Evolutionary conservation across 1,140 invertebrate genomes (phyloP).

Genomic region (Diorhabda carinulata): DNA sequence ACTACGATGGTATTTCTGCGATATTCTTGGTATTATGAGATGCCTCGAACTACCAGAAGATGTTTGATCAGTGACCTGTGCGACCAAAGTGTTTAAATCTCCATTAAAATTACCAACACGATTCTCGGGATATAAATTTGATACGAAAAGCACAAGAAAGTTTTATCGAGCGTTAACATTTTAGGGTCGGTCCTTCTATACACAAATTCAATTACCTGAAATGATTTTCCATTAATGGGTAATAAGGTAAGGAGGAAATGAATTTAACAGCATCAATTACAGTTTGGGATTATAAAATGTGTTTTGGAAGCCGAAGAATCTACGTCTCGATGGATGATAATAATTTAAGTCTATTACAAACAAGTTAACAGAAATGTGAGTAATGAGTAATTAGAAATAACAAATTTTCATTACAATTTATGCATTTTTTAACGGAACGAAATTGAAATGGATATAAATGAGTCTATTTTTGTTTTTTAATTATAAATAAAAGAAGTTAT

Average conservation of each 20-base stretch:
- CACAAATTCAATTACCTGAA: slow-evolving; percentile 1
- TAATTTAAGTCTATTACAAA: too few relatives aligned
- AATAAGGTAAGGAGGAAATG: slow-evolving; percentile 2
- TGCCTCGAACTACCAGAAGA: neutral
- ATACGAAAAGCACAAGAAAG: neutral
- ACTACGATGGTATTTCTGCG: too few relatives aligned
- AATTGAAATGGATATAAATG: too few relatives aligned
- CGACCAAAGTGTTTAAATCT: neutral
- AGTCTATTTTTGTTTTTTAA: too few relatives aligned
- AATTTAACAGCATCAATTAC: neutral
- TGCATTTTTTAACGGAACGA: too few relatives aligned
- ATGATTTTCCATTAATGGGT: neutral
- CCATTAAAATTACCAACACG: slow-evolving; percentile 2
- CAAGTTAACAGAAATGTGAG: too few relatives aligned
- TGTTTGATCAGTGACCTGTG: neutral
- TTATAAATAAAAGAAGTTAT: too few relatives aligned
- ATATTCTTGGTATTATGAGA: too few relatives aligned
- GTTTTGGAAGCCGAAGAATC: too few relatives aligned
- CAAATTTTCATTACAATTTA: too few relatives aligned
- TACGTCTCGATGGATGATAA: too few relatives aligned
- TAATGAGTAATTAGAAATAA: too few relatives aligned
- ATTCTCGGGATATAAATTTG: neutral
- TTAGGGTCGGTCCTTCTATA: neutral
- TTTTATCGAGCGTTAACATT: slow-evolving; percentile 1
- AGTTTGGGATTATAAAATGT: neutral